A percentile compares a stretch with the other conserved stretches of the same genome.
Conservation (phyloP, 2,113 vertebrate species). For the Rhinoderma darwinii region DNA sequence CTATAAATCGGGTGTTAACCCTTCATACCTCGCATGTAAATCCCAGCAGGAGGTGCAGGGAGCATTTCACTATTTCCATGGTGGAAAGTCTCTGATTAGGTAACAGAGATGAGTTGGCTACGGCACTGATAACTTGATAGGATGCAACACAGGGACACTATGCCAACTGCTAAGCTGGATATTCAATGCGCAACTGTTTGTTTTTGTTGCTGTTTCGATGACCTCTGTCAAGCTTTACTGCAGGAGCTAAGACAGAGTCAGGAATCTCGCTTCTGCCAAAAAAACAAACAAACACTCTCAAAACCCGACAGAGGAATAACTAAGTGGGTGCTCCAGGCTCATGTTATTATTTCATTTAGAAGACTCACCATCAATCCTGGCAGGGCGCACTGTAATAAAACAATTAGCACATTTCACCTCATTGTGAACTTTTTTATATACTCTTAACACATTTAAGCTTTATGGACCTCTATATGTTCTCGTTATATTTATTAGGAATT, state of each 20-base stretch:
- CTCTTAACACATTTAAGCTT: not conserved
- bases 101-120: conserved; percentile 36
- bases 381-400: conserved; percentile 30
- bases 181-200: conserved; percentile 55
- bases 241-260: conserved; percentile 54
- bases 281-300: conserved; percentile 47
- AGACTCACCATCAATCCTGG: conserved; percentile 30
- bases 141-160: conserved; percentile 3
- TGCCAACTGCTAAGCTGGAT: conserved; percentile 55
- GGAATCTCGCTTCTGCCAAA: conserved; percentile 44
- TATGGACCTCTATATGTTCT: not conserved
- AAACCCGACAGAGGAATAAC: conserved; percentile 45
- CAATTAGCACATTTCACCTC: conserved; percentile 48
- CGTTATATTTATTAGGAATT: too few species aligned
- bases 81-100: conserved; percentile 20
- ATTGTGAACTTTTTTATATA: conserved; percentile 13
- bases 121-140: conserved; percentile 45
- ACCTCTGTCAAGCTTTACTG: conserved; percentile 54
- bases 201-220: conserved; percentile 56
- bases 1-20: conserved; percentile 24
- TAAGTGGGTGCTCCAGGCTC: conserved; percentile 36
- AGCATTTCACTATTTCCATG: conserved; percentile 6
- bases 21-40: conserved; percentile 8
- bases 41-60: conserved; percentile 5
- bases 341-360: conserved; percentile 54